Evolutionary conservation across 92 coral and sea anemone genomes (phyloP).

Genomic region (Actinernus sp.): DNA sequence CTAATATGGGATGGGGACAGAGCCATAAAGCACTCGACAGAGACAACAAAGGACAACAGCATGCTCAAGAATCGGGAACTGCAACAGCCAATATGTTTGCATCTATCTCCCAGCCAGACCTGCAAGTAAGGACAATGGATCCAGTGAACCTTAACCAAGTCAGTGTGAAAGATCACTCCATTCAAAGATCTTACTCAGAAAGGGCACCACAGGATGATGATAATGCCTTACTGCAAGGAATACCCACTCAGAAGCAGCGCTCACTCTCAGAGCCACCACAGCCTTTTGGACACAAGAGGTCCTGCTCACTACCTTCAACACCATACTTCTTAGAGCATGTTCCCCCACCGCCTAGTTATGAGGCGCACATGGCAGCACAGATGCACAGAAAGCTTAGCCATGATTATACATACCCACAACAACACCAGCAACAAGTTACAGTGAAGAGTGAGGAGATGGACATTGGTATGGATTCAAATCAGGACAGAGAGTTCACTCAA

Average conservation of each 20-base stretch:
- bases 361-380: slow-evolving; percentile 89
- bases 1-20: slow-evolving; percentile 18
- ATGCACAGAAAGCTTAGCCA: slow-evolving; percentile 64
- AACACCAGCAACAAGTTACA: slow-evolving; percentile 19
- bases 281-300: slow-evolving; percentile 66
- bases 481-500: slow-evolving; percentile 86
- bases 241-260: slow-evolving; percentile 67
- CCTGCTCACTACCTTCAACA: slow-evolving; percentile 71
- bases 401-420: slow-evolving; percentile 38
- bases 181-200: slow-evolving; percentile 83
- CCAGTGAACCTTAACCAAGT: slow-evolving; percentile 9
- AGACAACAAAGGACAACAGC: slow-evolving; percentile 11
- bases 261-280: slow-evolving; percentile 89
- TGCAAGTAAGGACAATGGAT: slow-evolving; percentile 5
- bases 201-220: slow-evolving; percentile 49
- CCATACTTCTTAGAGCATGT: slow-evolving; percentile 55
- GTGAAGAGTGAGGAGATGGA: slow-evolving; percentile 64
- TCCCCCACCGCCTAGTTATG: slow-evolving; percentile 88
- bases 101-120: slow-evolving; percentile 5
- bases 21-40: neutral
- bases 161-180: slow-evolving; percentile 35
- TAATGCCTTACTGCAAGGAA: slow-evolving; percentile 15
- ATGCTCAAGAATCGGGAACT: slow-evolving; percentile 22
- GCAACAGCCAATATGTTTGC: slow-evolving; percentile 5
- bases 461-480: slow-evolving; percentile 62